Percentiles rank a stretch among this genome's conserved stretches.
Evolutionary conservation across 2,888 invertebrate genomes (phyloP).

Genomic region (Coenonympha arcania): DNA sequence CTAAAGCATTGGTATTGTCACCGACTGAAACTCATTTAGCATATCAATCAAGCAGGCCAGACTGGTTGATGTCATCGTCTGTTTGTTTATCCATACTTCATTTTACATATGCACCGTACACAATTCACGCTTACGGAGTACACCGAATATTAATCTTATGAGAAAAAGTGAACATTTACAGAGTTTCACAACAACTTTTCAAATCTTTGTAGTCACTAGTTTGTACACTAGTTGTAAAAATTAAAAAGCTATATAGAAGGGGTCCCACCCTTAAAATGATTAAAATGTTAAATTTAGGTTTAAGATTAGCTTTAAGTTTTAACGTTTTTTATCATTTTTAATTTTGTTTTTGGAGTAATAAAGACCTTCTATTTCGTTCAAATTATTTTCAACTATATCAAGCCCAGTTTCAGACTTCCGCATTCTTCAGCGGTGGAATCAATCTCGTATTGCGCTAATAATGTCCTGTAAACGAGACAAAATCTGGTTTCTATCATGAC

Average conservation of each 20-base stretch:
- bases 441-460: conserved; percentile 1
- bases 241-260: too few species aligned
- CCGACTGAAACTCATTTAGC: conserved; percentile 20
- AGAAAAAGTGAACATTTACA: background rate
- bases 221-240: too few species aligned
- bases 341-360: too few species aligned
- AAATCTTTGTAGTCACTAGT: background rate
- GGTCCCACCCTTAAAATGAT: too few species aligned
- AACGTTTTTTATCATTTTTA: too few species aligned
- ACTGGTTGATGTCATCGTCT: conserved; percentile 27
- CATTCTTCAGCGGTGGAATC: background rate
- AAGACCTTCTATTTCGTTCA: background rate
- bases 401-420: background rate
- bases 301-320: too few species aligned
- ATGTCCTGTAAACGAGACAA: conserved; percentile 13
- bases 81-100: conserved; percentile 17
- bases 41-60: conserved; percentile 28
- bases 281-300: too few species aligned
- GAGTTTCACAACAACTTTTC: background rate
- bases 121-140: conserved; percentile 1
- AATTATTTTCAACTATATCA: background rate
- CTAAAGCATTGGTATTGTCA: conserved; percentile 13
- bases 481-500: conserved; percentile 54
- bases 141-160: background rate
- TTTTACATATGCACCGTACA: background rate